Percentiles rank a stretch among this genome's conserved stretches.
phyloP scores from a whole-genome alignment of 2,113 vertebrate species.

The Cettia cetti region DNA sequence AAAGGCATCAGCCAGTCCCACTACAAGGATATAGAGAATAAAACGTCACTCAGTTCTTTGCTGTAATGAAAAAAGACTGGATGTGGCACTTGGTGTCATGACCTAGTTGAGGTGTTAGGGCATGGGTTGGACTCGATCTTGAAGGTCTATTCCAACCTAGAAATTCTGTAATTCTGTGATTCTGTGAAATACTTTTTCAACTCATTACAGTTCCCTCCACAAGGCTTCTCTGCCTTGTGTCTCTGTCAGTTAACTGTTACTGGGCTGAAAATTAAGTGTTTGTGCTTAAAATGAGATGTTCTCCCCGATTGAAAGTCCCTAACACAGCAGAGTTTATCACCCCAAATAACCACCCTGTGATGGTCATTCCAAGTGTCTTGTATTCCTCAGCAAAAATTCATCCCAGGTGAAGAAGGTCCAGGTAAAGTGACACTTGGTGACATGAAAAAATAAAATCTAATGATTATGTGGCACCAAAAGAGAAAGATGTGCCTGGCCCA shows the following conservation, averaged over 20 bases:
- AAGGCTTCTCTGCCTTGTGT: neutral
- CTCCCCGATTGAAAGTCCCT: neutral
- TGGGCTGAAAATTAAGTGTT: neutral
- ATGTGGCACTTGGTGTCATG: too few relatives aligned
- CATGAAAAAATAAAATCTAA: neutral
- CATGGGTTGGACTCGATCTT: too few relatives aligned
- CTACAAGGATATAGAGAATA: neutral
- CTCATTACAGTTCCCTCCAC: neutral
- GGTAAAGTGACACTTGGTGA: neutral
- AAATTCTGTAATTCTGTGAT: too few relatives aligned
- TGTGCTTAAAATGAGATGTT: neutral
- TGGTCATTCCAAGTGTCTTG: neutral
- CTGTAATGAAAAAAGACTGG: too few relatives aligned
- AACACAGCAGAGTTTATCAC: neutral
- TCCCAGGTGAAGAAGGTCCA: neutral
- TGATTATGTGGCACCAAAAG: neutral
- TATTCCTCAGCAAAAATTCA: neutral
- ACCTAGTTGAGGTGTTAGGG: too few relatives aligned
- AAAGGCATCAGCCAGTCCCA: neutral
- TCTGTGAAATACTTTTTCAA: neutral
- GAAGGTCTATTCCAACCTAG: too few relatives aligned
- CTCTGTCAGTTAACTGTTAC: neutral
- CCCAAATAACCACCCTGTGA: neutral
- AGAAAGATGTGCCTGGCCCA: neutral
- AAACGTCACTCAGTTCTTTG: neutral